Evolutionary conservation across 2,113 vertebrate genomes (phyloP).

Genomic region (Tringa solitaria): DNA sequence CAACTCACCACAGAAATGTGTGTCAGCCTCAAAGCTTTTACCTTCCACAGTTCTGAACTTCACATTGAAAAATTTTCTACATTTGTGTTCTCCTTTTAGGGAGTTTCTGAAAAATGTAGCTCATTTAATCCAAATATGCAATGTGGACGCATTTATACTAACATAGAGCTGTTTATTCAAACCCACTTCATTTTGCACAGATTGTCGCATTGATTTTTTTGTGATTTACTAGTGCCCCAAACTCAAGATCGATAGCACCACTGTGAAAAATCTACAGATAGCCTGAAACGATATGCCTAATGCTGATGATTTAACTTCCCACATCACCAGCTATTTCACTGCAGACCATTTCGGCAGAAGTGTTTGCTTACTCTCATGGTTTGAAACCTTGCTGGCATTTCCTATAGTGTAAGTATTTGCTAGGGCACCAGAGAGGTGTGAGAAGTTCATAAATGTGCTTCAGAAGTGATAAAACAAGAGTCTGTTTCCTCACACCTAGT

Average conservation of each 20-base stretch:
- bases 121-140: slow-evolving; percentile 2
- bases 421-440: not conserved
- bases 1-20: not conserved
- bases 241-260: not conserved
- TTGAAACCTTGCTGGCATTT: not conserved
- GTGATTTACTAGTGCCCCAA: not conserved
- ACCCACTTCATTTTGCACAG: not conserved
- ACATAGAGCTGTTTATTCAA: not conserved
- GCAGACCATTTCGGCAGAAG: not conserved
- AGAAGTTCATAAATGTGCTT: not conserved
- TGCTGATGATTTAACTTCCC: not conserved
- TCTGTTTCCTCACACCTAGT: not conserved
- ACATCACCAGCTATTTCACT: not conserved
- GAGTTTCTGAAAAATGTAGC: not conserved
- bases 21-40: not conserved
- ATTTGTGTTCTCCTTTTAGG: not conserved
- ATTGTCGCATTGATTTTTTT: slow-evolving; percentile 34
- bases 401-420: not conserved
- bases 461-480: not conserved
- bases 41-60: not conserved
- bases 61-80: not conserved
- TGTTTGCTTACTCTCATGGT: not conserved
- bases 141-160: not conserved
- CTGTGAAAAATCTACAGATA: not conserved
- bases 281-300: not conserved